These are phyloP conservation scores for Grus americana DNA, from an alignment of 2,113 vertebrate species.

Conservation along the genomic window DNA sequence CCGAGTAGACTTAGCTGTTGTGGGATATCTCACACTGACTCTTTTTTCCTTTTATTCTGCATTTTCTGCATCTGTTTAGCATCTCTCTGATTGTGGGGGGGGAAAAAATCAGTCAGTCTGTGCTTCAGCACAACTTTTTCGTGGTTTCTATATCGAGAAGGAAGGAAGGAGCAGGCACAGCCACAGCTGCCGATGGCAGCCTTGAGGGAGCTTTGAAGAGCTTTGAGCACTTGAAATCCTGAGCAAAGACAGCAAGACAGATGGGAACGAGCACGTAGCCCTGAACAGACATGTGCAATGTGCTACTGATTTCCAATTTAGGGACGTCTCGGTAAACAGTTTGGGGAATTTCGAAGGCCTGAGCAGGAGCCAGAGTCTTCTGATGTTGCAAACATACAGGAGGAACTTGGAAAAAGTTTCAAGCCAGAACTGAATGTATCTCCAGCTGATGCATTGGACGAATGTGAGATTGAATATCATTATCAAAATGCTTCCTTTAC, in stretches of 20 bases:
- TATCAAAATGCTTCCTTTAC: neutral
- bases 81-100: neutral
- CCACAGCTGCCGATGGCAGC: neutral
- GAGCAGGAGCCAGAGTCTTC: neutral
- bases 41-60: neutral
- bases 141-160: neutral
- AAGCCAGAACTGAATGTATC: neutral
- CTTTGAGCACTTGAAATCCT: neutral
- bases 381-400: neutral
- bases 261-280: neutral
- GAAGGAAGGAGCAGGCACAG: neutral
- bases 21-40: neutral
- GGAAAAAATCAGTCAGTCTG: neutral
- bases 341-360: neutral
- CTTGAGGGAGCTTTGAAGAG: neutral
- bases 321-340: neutral
- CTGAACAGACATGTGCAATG: neutral
- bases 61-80: neutral
- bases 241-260: neutral
- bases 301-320: neutral
- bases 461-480: neutral
- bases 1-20: fast-evolving
- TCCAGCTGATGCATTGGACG: neutral
- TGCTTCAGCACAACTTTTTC: neutral
- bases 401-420: neutral